A percentile compares a stretch with the other conserved stretches of the same genome.
These are phyloP conservation scores for Macrobrachium rosenbergii DNA, from an alignment of 1,140 invertebrate species.

Conservation along the genomic window DNA sequence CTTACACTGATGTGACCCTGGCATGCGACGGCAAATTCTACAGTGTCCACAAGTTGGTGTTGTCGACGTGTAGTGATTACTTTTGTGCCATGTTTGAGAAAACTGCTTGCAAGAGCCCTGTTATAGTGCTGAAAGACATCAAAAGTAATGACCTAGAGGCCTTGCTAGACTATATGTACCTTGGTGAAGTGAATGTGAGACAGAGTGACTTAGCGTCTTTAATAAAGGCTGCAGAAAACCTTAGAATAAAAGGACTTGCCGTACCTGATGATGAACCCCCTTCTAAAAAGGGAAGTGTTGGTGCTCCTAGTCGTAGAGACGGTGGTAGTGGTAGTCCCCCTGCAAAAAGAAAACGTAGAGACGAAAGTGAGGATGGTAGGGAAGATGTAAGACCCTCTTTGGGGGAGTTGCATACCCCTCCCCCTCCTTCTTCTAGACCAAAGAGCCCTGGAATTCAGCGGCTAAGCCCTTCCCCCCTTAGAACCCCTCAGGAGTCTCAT, in stretches of 20 bases:
- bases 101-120: slow-evolving; percentile 65
- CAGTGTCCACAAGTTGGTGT: slow-evolving; percentile 66
- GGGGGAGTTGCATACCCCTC: slow-evolving; percentile 33
- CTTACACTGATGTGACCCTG: slow-evolving; percentile 64
- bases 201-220: slow-evolving; percentile 65
- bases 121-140: slow-evolving; percentile 66
- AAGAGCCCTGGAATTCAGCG: slow-evolving; percentile 61
- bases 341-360: slow-evolving; percentile 64
- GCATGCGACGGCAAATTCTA: slow-evolving; percentile 65
- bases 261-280: slow-evolving; percentile 66
- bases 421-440: slow-evolving; percentile 59
- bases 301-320: slow-evolving; percentile 35
- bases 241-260: slow-evolving; percentile 64
- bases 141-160: slow-evolving; percentile 66
- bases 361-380: slow-evolving; percentile 61
- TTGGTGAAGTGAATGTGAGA: slow-evolving; percentile 66
- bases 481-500: slow-evolving; percentile 56
- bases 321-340: slow-evolving; percentile 57
- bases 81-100: slow-evolving; percentile 66
- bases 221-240: slow-evolving; percentile 64
- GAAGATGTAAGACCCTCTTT: slow-evolving; percentile 63
- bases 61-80: slow-evolving; percentile 66
- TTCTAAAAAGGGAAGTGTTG: slow-evolving; percentile 34
- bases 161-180: slow-evolving; percentile 65
- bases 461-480: slow-evolving; percentile 45